phyloP scores from a whole-genome alignment of 1,140 invertebrate genomes.

The Tenebrio molitor region DNA sequence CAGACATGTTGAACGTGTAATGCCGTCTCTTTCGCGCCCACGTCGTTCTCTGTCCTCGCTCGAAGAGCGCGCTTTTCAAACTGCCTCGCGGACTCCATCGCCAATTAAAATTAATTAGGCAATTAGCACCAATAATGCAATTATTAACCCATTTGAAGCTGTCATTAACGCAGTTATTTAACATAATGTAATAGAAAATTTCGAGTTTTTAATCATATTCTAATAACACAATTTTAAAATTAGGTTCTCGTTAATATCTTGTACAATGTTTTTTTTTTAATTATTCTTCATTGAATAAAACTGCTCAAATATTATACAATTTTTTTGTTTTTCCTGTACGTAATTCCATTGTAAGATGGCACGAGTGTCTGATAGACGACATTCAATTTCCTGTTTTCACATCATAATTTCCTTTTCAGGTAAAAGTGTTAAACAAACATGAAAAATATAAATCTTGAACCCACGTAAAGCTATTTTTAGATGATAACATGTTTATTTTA shows the following conservation, averaged over 20 bases:
- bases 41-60: background rate
- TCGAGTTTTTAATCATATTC: no score
- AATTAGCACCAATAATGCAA: conserved; percentile 6
- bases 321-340: conserved; percentile 16
- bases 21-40: conserved; percentile 13
- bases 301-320: background rate
- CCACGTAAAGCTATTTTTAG: background rate
- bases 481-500: background rate
- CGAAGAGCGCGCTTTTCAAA: conserved; percentile 21
- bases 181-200: background rate
- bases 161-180: background rate
- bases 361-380: conserved; percentile 32
- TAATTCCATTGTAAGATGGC: conserved; percentile 6
- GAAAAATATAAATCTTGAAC: conserved; percentile 4
- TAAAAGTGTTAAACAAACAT: conserved; percentile 25
- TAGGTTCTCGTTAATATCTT: background rate
- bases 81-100: no score
- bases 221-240: no score
- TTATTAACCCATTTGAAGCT: conserved; percentile 4
- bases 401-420: conserved; percentile 30
- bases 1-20: conserved; percentile 49
- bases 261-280: no score
- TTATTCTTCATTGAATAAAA: background rate
- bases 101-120: conserved; percentile 1
- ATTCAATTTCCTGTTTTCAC: conserved; percentile 28